Evolutionary conservation across 2,888 invertebrate genomes (phyloP).

Genomic region (Pristionchus mayeri): DNA sequence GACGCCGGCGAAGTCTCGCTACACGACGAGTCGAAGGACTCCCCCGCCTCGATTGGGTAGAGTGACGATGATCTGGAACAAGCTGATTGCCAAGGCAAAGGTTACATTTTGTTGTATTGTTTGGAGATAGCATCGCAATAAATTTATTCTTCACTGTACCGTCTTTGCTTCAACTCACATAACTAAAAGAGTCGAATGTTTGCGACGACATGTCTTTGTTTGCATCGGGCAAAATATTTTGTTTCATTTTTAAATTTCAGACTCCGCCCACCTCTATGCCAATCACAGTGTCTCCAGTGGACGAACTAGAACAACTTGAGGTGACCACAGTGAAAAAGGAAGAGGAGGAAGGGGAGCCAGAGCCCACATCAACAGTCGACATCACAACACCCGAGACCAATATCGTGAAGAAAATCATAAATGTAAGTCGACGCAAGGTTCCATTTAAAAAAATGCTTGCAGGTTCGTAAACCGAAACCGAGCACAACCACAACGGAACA

Average conservation of each 20-base stretch:
- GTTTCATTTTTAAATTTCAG: not conserved
- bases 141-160: too few species aligned
- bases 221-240: not conserved
- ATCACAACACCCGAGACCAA: not conserved
- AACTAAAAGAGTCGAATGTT: too few species aligned
- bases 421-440: not conserved
- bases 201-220: too few species aligned
- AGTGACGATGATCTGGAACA: conserved; percentile 45
- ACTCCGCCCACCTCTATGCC: conserved; percentile 15
- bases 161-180: too few species aligned
- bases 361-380: not conserved
- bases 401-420: conserved; percentile 13
- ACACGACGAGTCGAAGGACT: conserved; percentile 1
- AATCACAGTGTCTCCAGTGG: conserved; percentile 24
- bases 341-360: not conserved
- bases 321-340: not conserved
- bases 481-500: not conserved
- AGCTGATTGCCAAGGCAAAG: conserved; percentile 21
- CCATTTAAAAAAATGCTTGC: not conserved
- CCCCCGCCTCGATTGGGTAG: not conserved
- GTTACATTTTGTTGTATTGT: not conserved
- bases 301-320: not conserved
- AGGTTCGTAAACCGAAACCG: conserved; percentile 7
- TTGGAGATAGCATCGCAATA: too few species aligned
- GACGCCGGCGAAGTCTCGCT: not conserved